phyloP scores from a whole-genome alignment of 2,113 vertebrate species.

The Geothlypis trichas region DNA sequence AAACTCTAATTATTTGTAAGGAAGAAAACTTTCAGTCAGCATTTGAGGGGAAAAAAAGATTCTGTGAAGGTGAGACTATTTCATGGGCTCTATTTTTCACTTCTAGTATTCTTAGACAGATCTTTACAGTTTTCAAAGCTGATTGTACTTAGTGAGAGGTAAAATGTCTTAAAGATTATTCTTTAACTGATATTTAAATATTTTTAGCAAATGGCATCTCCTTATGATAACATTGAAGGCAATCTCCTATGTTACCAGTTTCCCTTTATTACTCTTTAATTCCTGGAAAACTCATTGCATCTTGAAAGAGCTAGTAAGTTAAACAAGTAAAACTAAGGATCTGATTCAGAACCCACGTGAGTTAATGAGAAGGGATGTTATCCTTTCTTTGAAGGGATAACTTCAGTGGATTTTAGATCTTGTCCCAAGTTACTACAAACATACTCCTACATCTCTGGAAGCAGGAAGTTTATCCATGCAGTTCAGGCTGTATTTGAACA shows the following conservation, averaged over 20 bases:
- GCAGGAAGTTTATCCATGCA: not conserved
- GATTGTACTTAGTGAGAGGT: not conserved
- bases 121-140: not conserved
- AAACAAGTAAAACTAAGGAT: not conserved
- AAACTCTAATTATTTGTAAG: not conserved
- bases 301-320: not conserved
- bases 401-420: not conserved
- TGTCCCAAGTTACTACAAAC: not conserved
- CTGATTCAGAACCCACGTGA: not conserved
- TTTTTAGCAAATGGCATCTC: not conserved
- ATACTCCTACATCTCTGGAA: not conserved
- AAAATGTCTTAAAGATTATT: not conserved
- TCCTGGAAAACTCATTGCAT: not conserved
- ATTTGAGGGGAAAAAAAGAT: accelerated
- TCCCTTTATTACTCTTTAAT: not conserved
- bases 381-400: not conserved
- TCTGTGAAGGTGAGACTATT: not conserved
- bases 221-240: not conserved
- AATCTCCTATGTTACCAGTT: not conserved
- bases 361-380: not conserved
- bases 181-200: not conserved
- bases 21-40: not conserved
- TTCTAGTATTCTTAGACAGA: not conserved
- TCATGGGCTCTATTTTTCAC: not conserved
- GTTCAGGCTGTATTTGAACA: not conserved